phyloP scores from a whole-genome alignment of 2,113 vertebrate genomes.

The Gopherus evgoodei region DNA sequence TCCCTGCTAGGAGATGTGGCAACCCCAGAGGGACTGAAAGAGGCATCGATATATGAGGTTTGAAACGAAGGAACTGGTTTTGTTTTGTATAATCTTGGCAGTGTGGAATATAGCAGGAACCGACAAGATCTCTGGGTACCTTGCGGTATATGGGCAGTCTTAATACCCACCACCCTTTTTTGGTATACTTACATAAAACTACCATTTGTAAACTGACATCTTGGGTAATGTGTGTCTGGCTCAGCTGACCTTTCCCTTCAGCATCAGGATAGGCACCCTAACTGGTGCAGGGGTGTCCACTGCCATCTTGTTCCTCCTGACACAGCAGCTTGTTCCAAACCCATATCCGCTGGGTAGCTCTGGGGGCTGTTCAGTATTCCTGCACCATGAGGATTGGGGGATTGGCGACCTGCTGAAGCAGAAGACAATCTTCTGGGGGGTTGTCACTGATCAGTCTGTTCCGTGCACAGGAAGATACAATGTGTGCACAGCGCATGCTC shows the following conservation, averaged over 20 bases:
- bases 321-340: background rate
- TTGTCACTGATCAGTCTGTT: background rate
- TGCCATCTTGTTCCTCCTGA: no score
- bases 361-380: background rate
- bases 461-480: background rate
- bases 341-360: background rate
- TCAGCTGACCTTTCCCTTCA: background rate
- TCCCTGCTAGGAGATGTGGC: accelerated
- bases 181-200: background rate
- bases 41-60: background rate
- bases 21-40: background rate
- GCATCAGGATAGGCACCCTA: background rate
- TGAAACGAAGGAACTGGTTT: background rate
- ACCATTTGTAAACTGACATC: background rate
- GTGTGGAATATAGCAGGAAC: background rate
- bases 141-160: background rate
- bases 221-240: background rate
- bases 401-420: no score
- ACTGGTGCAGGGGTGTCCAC: no score
- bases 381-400: background rate
- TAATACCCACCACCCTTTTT: background rate
- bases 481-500: background rate
- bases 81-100: background rate
- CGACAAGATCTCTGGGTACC: background rate
- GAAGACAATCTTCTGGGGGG: background rate